phyloP scores from a whole-genome alignment of 2,888 invertebrate species.

The Dione juno region DNA sequence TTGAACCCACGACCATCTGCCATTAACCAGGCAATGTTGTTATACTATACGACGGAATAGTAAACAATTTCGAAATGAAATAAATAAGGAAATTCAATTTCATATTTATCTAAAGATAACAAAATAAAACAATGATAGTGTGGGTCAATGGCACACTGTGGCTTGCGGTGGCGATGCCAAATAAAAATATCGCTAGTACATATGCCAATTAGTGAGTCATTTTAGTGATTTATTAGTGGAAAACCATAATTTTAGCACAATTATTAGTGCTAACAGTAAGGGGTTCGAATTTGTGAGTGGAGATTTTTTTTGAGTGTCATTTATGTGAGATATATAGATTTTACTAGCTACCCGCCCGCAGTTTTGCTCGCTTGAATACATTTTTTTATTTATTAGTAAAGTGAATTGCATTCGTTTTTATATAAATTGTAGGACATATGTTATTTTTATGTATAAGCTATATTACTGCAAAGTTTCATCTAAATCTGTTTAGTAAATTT shows the following conservation, averaged over 20 bases:
- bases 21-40: background rate
- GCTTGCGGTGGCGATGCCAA: conserved; percentile 20
- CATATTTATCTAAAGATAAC: conserved; percentile 2
- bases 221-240: background rate
- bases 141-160: conserved; percentile 16
- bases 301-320: too few species aligned
- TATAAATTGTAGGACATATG: too few species aligned
- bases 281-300: background rate
- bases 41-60: background rate
- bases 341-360: too few species aligned
- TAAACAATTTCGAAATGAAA: background rate
- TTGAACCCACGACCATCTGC: background rate
- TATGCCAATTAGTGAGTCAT: conserved; percentile 1
- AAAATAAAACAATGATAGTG: background rate
- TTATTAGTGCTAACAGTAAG: background rate
- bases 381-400: too few species aligned
- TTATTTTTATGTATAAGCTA: too few species aligned
- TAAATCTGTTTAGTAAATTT: too few species aligned
- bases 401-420: too few species aligned
- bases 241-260: background rate
- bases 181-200: background rate
- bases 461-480: too few species aligned
- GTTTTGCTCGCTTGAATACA: too few species aligned
- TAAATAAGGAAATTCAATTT: conserved; percentile 18
- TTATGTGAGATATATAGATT: too few species aligned